Percentiles rank a stretch among this genome's conserved stretches.
phyloP scores from a whole-genome alignment of 2,888 invertebrate genomes.

The Vannuccia rotundouncinata region DNA sequence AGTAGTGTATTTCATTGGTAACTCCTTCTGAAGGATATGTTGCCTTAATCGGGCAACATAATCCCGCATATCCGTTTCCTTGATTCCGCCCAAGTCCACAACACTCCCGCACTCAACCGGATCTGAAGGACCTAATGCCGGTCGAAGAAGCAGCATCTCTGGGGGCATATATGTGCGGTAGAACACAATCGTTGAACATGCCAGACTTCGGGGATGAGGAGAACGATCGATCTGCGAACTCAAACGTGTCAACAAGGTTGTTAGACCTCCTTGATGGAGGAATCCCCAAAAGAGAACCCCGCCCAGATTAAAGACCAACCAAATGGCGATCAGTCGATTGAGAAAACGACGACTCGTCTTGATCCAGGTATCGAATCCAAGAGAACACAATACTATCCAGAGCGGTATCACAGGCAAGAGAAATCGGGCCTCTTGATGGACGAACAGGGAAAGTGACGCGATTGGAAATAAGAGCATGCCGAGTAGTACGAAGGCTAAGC shows the following conservation, averaged over 20 bases:
- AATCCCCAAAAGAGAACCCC: conserved; percentile 36
- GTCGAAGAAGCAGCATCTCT: background rate
- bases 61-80: conserved; percentile 3
- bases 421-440: conserved; percentile 36
- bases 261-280: conserved; percentile 33
- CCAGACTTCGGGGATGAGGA: background rate
- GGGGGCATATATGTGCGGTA: conserved; percentile 34
- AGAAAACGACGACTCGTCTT: background rate
- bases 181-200: conserved; percentile 6
- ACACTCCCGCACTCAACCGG: background rate
- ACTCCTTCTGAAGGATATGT: background rate
- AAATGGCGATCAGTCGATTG: background rate
- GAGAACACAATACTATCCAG: background rate
- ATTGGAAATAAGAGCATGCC: conserved; percentile 1
- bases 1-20: background rate
- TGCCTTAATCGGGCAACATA: background rate
- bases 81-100: background rate
- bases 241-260: background rate
- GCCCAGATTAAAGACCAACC: conserved; percentile 29
- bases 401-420: conserved; percentile 30
- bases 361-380: background rate
- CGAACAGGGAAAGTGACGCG: conserved; percentile 6
- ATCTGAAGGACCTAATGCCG: background rate
- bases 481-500: background rate
- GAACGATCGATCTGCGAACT: background rate